Conservation (phyloP, 2,113 vertebrate species). For the Ailuropoda melanoleuca region DNA sequence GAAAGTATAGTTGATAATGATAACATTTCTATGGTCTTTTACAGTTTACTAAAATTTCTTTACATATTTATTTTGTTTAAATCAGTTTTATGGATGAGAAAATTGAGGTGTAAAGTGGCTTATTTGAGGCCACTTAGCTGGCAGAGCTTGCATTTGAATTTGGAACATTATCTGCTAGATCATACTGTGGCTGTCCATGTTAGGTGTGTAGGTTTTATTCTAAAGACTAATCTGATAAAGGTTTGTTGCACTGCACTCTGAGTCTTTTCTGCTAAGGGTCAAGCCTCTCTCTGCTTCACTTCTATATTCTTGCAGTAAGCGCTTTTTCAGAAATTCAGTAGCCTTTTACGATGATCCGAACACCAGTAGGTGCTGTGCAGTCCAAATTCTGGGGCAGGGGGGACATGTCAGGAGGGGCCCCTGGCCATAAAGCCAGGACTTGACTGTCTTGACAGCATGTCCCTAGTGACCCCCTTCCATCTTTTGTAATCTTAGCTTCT, state of each 20-base stretch:
- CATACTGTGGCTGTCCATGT: neutral
- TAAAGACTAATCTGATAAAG: neutral
- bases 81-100: neutral
- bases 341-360: neutral
- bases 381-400: neutral
- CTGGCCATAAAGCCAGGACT: neutral
- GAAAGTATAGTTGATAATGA: neutral
- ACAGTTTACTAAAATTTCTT: neutral
- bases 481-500: neutral
- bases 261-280: neutral
- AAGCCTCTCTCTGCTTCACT: neutral
- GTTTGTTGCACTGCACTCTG: neutral
- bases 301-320: slow-evolving; percentile 30
- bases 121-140: neutral
- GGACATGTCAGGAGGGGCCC: neutral
- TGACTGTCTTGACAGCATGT: neutral
- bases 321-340: neutral
- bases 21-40: neutral
- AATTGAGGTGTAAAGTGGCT: neutral
- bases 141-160: neutral
- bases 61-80: neutral
- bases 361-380: neutral
- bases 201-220: neutral
- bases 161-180: neutral
- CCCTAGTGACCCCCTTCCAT: neutral